Evolutionary conservation across 2,888 invertebrate genomes (phyloP), one percentile per base, ranked within the genome.

Genomic region (Trachelus stipa): DNA sequence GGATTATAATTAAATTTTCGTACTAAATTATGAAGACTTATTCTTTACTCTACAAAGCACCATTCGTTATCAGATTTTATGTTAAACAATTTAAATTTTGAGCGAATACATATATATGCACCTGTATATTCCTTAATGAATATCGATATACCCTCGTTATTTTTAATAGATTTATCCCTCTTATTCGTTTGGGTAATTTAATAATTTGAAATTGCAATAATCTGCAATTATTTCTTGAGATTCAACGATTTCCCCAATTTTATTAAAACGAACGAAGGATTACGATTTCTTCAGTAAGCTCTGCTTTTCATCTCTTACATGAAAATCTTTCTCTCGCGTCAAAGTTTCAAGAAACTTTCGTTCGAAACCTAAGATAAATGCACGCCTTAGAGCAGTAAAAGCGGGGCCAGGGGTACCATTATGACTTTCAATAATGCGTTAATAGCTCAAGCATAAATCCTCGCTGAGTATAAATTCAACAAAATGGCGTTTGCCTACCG

Each of bases 391-490:
- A 74, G 79, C 69, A 80, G 79, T 79, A 81, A 80, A 81, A 79
- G 78, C 75, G 76, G 76, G 69, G 79, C 80, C 80, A 77, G 79
- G 79, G 81, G 80, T 76, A 80, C 82, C 81, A 84, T 84, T 84
- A 83, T 83, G 82, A 81, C 82, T 84, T 83, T 83, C 84, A 84
- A 84, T 84, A 84, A 84, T 82, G 81, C 83, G 84, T 83, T 84
- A 84, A 84, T 84, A 83, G 83, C 81, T 79, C 71, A 40, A 77
- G 76, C 81, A 81, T 84, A 83, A 84, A 84, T 84, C 82, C 81
- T 76, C 73, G 37, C 78, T 73, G 76, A 77, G 75, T 81, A 84
- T 84, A 83, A 84, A 83, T 83, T 79, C 78, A 31, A 69, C 77
- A 78, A 73, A 81, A 77, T 69, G 76, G 76, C 78, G 79, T 73